Evolutionary conservation across 2,797 vertebrate genomes (phyloP).

Genomic region (Threskiornis aethiopicus): DNA sequence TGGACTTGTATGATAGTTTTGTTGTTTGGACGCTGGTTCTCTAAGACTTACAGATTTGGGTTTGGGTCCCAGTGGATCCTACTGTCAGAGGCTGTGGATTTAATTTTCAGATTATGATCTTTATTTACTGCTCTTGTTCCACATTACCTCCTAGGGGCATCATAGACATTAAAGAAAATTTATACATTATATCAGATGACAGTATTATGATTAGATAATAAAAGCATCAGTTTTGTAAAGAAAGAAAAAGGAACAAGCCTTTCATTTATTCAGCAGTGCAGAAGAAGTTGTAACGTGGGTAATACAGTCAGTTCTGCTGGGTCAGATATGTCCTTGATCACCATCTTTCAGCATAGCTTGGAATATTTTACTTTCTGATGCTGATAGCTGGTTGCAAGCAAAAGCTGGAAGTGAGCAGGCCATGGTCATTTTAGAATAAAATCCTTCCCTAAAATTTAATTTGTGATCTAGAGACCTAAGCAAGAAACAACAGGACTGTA

Average conservation of each 20-base stretch:
- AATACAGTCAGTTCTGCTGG: not conserved
- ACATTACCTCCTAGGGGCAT: not conserved
- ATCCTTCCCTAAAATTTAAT: not conserved
- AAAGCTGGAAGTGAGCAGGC: not conserved
- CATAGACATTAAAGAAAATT: not conserved
- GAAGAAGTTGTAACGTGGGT: not conserved
- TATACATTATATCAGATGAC: not conserved
- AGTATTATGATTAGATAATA: not conserved
- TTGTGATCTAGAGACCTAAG: not conserved
- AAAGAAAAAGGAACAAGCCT: not conserved
- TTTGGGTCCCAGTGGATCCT: not conserved
- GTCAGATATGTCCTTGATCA: not conserved
- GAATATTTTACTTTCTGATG: not conserved
- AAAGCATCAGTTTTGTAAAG: not conserved
- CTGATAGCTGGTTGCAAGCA: not conserved
- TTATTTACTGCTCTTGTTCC: constrained; percentile 22
- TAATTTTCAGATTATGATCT: not conserved
- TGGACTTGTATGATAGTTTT: not conserved
- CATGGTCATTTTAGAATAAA: not conserved
- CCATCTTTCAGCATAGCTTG: not conserved
- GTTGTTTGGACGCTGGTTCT: not conserved
- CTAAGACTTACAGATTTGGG: not conserved
- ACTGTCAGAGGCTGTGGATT: not conserved
- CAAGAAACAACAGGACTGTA: not conserved
- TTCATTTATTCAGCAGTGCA: not conserved